phyloP scores from a whole-genome alignment of 2,797 vertebrate genomes.

The Delichon dasypus region DNA sequence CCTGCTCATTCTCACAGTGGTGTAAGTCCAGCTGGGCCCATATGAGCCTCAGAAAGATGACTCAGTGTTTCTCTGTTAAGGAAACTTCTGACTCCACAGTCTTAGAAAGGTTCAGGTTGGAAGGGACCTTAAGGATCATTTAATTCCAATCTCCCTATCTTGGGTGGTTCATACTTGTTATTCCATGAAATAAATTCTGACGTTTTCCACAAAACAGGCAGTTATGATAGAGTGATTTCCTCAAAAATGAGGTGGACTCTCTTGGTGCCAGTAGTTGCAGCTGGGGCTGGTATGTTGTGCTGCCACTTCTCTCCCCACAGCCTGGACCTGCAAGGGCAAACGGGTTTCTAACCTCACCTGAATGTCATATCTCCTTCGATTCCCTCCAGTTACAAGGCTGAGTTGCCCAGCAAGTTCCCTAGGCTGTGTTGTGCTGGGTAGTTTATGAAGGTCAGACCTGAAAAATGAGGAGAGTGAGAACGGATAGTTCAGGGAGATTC shows the following conservation, averaged over 20 bases:
- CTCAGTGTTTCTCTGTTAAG: not conserved
- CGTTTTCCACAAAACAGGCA: not conserved
- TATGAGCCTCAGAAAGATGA: not conserved
- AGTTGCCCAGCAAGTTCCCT: not conserved
- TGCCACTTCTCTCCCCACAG: not conserved
- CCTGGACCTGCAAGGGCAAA: not conserved
- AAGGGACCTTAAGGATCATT: not conserved
- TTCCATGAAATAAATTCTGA: not conserved
- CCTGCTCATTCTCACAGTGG: not conserved
- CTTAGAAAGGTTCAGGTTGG: not conserved
- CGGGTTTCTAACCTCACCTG: not conserved
- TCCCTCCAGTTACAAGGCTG: not conserved
- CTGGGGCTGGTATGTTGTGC: not conserved
- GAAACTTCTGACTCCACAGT: not conserved
- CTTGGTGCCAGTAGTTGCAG: not conserved
- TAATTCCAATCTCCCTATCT: not conserved
- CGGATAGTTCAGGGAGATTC: not conserved
- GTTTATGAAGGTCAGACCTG: not conserved
- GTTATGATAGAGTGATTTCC: not conserved
- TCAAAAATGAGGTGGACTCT: not conserved
- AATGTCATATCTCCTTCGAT: not conserved
- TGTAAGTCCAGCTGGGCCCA: not conserved
- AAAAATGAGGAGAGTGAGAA: not conserved
- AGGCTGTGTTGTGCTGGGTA: accelerated
- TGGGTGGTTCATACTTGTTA: not conserved